Evolutionary conservation across 2,797 vertebrate species (phyloP).

Genomic region (Momotus momota): DNA sequence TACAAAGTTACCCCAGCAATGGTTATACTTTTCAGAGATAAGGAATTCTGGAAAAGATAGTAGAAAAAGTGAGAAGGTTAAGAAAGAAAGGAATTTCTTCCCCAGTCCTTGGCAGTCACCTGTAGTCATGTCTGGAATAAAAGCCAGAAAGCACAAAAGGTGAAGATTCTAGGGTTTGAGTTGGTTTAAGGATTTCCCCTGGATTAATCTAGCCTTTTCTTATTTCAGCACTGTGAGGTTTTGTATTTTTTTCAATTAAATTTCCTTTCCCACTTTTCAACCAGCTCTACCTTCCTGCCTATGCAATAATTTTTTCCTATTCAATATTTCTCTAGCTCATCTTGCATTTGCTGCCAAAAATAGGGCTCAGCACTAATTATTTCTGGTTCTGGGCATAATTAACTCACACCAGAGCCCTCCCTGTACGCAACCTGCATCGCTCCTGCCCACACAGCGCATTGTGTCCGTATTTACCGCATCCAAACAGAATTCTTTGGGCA

Average conservation of each 20-base stretch:
- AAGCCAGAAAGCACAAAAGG: background rate
- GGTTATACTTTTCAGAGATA: background rate
- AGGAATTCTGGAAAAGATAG: background rate
- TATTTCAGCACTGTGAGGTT: background rate
- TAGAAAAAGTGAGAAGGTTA: background rate
- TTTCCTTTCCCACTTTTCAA: background rate
- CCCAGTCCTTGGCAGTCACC: background rate
- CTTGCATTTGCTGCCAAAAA: background rate
- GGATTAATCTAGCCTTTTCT: background rate
- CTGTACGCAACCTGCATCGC: background rate
- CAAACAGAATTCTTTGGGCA: background rate
- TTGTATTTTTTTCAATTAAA: background rate
- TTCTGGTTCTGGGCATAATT: conserved; percentile 23
- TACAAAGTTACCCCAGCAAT: background rate
- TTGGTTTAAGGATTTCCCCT: background rate
- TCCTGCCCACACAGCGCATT: background rate
- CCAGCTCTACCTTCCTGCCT: background rate
- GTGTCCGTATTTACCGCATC: background rate
- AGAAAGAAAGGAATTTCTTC: background rate
- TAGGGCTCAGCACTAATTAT: background rate
- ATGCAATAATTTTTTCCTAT: background rate
- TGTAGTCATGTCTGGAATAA: background rate
- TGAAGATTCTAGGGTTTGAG: background rate
- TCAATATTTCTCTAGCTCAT: background rate
- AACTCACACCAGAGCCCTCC: background rate